Conservation (phyloP, 2,113 vertebrate genomes). For the Eudyptes chrysolophus region DNA sequence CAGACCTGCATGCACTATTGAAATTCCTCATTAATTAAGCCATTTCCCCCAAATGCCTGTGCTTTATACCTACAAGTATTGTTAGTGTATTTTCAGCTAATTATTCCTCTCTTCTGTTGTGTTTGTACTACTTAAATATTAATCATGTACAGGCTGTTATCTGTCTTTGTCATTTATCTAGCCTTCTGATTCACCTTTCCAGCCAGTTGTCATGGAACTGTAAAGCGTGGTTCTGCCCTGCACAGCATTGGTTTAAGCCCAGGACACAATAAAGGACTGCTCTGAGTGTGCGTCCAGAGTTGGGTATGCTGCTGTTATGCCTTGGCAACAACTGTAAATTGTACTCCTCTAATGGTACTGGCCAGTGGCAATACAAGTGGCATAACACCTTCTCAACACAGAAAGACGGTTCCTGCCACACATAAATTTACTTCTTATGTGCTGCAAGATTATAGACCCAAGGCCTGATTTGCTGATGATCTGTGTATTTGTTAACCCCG, state of each 20-base stretch:
- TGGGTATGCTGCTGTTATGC: neutral
- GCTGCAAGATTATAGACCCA: neutral
- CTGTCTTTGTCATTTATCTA: neutral
- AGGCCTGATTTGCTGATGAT: neutral
- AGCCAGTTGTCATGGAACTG: neutral
- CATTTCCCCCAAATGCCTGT: neutral
- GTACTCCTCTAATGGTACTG: neutral
- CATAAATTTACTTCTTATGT: neutral
- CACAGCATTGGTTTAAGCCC: neutral
- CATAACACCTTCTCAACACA: neutral
- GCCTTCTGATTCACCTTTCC: neutral
- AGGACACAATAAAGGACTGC: neutral
- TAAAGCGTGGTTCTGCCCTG: neutral
- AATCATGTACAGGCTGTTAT: neutral
- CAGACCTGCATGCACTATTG: neutral
- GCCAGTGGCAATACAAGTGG: neutral
- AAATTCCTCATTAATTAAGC: neutral
- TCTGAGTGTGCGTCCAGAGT: neutral
- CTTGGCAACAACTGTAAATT: neutral
- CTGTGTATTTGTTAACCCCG: neutral
- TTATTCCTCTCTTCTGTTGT: neutral
- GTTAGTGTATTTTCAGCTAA: neutral
- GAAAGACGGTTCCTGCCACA: neutral
- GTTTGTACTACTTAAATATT: neutral
- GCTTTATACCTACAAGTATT: neutral